Evolutionary conservation across 2,113 vertebrate species (phyloP).

Genomic region (Ornithorhynchus anatinus): DNA sequence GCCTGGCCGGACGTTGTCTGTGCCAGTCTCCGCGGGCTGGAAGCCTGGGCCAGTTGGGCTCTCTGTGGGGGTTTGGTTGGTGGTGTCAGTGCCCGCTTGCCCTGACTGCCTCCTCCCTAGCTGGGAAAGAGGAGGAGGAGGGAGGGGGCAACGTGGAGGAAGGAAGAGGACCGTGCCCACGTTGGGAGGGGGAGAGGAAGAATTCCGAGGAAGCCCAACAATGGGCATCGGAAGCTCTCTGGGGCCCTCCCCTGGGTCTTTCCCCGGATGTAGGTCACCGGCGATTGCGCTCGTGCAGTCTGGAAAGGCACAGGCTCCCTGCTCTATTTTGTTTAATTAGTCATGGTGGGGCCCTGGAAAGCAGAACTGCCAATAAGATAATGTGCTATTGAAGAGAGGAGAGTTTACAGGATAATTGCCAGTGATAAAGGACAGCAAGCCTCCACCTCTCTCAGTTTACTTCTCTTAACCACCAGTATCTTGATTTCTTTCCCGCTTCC

Average conservation of each 20-base stretch:
- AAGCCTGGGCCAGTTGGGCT: too few species aligned
- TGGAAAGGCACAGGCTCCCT: slow-evolving; percentile 34
- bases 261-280: slow-evolving; percentile 51
- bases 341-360: slow-evolving; percentile 45
- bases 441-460: too few species aligned
- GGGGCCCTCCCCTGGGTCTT: slow-evolving; percentile 8
- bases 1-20: too few species aligned
- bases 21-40: too few species aligned
- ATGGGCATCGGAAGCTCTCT: slow-evolving; percentile 29
- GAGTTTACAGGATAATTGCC: neutral
- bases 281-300: slow-evolving; percentile 56
- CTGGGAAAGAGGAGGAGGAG: neutral
- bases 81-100: neutral
- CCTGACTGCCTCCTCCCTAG: neutral
- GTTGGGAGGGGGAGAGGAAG: neutral
- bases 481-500: too few species aligned
- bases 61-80: neutral
- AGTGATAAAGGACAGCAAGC: neutral
- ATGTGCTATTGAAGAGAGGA: neutral
- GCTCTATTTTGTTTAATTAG: slow-evolving; percentile 50
- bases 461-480: too few species aligned
- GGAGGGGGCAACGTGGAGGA: neutral
- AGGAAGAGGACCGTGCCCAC: rapidly evolving
- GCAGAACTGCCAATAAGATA: slow-evolving; percentile 14
- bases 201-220: neutral